Base-by-base conservation (phyloP, 2,797 vertebrate species). In the Neostethus bicornis region DNA sequence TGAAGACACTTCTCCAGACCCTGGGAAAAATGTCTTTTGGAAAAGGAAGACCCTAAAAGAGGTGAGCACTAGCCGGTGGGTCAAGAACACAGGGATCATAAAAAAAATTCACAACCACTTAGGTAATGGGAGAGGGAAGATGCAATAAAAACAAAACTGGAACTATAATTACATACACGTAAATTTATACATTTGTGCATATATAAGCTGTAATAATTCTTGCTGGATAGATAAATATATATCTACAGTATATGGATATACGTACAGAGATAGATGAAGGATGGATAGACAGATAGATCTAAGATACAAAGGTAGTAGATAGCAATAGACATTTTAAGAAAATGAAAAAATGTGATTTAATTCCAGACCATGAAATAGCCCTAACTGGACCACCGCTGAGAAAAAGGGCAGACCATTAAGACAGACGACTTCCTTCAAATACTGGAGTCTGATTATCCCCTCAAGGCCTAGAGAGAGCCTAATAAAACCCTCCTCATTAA, bases 351-450 rank as follows among this genome's bases (percentile, higher is more conserved):
- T n/a, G n/a, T n/a, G n/a, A n/a, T n/a, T n/a, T n/a, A n/a, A n/a
- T n/a, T n/a, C n/a, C n/a, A n/a, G n/a, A n/a, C 25, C 8, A 8
- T 26, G 26, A 25, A 26, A 39, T 60, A 43, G 88, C 89, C 90
- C 90, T 89, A 89, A 90, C 82, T 78, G 82, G 93, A 95, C 94
- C 93, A 95, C 95, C 93, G 86, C 92, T 92, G 94, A 94, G 92
- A 85, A 85, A 92, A 90, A 90, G 82, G 85, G 88, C 90, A 90
- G 90, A 90, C 92, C 91, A 94, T 94, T 94, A 94, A 95, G 93
- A 95, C 92, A 94, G 94, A 95, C 92, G 89, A 94, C 95, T 96
- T 97, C 94, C 94, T 95, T 95, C 90, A 92, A 84, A 94, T 95
- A 95, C 90, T 92, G 84, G 85, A 91, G 85, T 88, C 86, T 90